Evolutionary conservation across 2,888 invertebrate species (phyloP).

Genomic region (Tachina fera): DNA sequence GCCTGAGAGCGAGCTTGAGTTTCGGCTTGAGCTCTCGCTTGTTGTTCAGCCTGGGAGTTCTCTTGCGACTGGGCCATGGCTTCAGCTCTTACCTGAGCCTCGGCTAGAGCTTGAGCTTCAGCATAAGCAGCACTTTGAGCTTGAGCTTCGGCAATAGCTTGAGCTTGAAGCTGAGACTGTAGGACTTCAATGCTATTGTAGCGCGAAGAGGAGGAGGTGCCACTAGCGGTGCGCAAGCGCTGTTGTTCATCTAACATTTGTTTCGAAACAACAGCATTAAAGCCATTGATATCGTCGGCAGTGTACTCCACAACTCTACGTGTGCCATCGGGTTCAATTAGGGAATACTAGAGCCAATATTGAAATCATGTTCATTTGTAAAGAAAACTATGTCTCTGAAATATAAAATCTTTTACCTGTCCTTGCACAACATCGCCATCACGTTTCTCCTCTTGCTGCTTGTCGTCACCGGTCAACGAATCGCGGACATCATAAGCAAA

Average conservation of each 20-base stretch:
- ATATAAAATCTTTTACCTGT: conserved; percentile 71
- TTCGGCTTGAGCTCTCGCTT: conserved; percentile 85
- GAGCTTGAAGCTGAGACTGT: conserved; percentile 78
- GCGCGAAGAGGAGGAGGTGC: conserved; percentile 74
- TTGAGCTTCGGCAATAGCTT: conserved; percentile 80
- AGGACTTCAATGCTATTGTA: conserved; percentile 79
- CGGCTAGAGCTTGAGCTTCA: conserved; percentile 74
- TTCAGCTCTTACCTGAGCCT: conserved; percentile 78
- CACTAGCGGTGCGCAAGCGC: conserved; percentile 60
- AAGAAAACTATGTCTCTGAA: neutral
- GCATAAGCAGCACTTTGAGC: conserved; percentile 75
- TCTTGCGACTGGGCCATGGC: conserved; percentile 76
- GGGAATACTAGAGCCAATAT: conserved; percentile 79
- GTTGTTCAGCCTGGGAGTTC: conserved; percentile 78
- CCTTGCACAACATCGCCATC: conserved; percentile 84
- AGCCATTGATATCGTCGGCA: conserved; percentile 84
- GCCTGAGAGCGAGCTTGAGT: conserved; percentile 84
- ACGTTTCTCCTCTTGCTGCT: conserved; percentile 84
- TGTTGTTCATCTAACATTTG: conserved; percentile 77
- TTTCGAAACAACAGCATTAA: conserved; percentile 84
- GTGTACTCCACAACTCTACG: conserved; percentile 84
- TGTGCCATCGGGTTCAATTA: conserved; percentile 84
- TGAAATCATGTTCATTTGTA: neutral
- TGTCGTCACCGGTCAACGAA: conserved; percentile 83
- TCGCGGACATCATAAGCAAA: conserved; percentile 84